Conservation (phyloP, 2,797 vertebrate species). For the Scolopax bukidnonensis region DNA sequence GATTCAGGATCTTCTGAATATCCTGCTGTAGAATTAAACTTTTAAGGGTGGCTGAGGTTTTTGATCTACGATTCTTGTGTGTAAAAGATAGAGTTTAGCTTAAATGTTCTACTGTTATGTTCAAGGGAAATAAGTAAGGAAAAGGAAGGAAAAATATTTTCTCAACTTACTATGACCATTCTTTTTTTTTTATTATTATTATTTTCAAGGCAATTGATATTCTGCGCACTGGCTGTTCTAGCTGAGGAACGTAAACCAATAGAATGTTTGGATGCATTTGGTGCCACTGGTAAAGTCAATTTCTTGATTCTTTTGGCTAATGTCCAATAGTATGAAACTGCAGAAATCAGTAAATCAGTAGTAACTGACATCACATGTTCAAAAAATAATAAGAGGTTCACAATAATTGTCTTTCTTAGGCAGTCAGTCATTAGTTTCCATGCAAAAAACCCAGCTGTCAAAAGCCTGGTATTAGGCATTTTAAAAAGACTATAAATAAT, state of each 20-base stretch:
- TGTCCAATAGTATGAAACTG: background rate
- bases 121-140: background rate
- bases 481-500: background rate
- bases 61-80: background rate
- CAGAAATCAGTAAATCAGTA: background rate
- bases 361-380: background rate
- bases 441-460: background rate
- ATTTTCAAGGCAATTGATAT: constrained; percentile 89
- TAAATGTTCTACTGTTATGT: background rate
- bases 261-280: constrained; percentile 96
- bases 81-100: background rate
- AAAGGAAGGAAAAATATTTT: background rate
- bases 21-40: background rate
- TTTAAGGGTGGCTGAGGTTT: background rate
- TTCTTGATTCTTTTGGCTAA: constrained; percentile 2
- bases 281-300: constrained; percentile 88
- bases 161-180: background rate
- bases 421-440: background rate
- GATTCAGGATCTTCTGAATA: background rate
- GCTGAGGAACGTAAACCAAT: constrained; percentile 88
- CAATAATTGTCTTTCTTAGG: background rate
- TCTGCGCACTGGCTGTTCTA: constrained; percentile 90
- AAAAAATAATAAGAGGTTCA: background rate
- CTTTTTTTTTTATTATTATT: background rate
- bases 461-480: background rate